These are phyloP conservation scores for Anoplolepis gracilipes DNA, from an alignment of 1,140 invertebrate species.

Conservation along the genomic window DNA sequence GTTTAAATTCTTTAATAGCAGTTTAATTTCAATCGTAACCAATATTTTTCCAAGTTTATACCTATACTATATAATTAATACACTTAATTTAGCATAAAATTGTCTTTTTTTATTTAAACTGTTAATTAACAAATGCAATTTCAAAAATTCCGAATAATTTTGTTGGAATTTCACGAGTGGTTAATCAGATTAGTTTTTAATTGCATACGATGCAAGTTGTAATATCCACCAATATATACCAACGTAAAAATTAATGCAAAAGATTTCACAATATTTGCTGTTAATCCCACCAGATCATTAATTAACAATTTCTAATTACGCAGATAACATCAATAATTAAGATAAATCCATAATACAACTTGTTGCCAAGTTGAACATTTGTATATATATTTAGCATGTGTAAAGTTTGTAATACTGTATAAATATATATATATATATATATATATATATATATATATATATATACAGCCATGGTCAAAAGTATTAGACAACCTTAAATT, in stretches of 20 bases:
- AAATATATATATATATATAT: too few species aligned
- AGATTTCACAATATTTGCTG: not conserved
- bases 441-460: too few species aligned
- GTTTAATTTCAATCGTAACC: not conserved
- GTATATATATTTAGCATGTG: too few species aligned
- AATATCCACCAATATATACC: not conserved
- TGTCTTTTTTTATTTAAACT: not conserved
- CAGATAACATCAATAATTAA: constrained; percentile 4
- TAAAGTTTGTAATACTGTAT: too few species aligned
- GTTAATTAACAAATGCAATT: not conserved
- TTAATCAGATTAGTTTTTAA: constrained; percentile 5
- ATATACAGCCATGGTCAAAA: too few species aligned
- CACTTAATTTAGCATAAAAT: not conserved
- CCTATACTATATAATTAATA: too few species aligned
- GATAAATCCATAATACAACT: not conserved
- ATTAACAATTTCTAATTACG: not conserved
- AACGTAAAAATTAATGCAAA: not conserved
- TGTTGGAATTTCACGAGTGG: not conserved
- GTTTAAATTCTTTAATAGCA: not conserved
- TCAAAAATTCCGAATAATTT: not conserved
- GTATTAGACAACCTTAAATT: too few species aligned
- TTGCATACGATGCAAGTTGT: not conserved
- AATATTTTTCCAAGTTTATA: constrained; percentile 9
- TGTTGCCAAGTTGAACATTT: not conserved
- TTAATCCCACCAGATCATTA: not conserved